These are phyloP conservation scores for Riparia riparia DNA, from an alignment of 2,113 vertebrate species.

Conservation along the genomic window DNA sequence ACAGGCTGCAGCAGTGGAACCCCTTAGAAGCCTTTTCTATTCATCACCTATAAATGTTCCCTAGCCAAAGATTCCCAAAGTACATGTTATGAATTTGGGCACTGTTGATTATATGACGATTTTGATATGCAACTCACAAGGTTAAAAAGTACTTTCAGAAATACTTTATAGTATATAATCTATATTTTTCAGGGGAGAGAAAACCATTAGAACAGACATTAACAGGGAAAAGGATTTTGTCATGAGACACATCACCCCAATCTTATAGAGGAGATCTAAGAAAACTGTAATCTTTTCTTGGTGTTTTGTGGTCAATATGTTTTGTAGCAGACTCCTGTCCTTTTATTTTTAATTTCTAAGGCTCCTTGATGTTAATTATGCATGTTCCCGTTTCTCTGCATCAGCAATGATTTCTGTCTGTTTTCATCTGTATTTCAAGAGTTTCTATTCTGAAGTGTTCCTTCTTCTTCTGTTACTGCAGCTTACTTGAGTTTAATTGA, in stretches of 20 bases:
- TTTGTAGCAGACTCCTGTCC: neutral
- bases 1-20: neutral
- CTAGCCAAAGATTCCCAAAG: neutral
- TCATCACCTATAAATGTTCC: neutral
- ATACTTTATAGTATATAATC: neutral
- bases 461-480: neutral
- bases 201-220: neutral
- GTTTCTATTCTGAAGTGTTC: neutral
- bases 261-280: neutral
- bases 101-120: neutral
- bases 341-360: neutral
- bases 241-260: rapidly evolving
- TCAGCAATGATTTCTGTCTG: neutral
- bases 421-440: neutral
- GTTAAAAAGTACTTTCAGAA: neutral
- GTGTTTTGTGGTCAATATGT: neutral
- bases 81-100: rapidly evolving
- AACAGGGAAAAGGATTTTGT: neutral
- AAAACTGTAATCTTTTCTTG: neutral
- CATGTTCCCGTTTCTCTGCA: neutral
- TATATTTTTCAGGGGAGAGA: neutral
- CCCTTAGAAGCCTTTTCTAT: neutral
- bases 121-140: neutral
- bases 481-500: neutral
- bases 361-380: neutral